Evolutionary conservation across 2,888 invertebrate genomes (phyloP).

Genomic region (Biston betularia): DNA sequence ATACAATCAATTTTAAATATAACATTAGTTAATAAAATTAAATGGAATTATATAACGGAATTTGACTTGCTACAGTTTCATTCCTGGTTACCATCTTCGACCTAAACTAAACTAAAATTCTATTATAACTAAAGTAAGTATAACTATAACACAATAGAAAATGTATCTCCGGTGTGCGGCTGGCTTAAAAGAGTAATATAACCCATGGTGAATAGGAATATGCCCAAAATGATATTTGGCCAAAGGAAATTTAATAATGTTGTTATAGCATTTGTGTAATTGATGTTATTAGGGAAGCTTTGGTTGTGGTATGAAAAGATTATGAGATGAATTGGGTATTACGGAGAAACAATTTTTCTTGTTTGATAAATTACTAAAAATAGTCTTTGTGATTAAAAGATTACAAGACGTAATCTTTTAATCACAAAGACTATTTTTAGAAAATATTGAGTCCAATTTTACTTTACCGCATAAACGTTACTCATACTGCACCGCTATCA

Average conservation of each 20-base stretch:
- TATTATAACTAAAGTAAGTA: too few relatives aligned
- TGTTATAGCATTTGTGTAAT: conserved; percentile 44
- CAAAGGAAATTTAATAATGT: conserved; percentile 51
- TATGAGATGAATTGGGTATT: conserved; percentile 15
- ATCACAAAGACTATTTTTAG: too few relatives aligned
- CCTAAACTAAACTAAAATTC: too few relatives aligned
- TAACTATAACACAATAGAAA: too few relatives aligned
- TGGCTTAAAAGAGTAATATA: conserved; percentile 10
- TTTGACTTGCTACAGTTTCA: too few relatives aligned
- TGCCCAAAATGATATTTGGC: conserved; percentile 43
- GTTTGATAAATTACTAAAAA: background rate
- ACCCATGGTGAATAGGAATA: conserved; percentile 49
- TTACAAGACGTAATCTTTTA: background rate
- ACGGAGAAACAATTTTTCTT: background rate
- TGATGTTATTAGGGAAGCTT: conserved; percentile 37
- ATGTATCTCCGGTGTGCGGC: background rate
- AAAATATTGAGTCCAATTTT: background rate
- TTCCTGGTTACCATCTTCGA: too few relatives aligned
- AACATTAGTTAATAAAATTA: too few relatives aligned
- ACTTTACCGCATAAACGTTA: too few relatives aligned
- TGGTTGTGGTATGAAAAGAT: conserved; percentile 17
- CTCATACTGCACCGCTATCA: background rate
- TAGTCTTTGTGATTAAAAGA: too few relatives aligned
- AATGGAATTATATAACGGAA: too few relatives aligned
- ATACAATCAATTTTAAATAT: too few relatives aligned